Conservation (phyloP, 1,140 invertebrate species). For the Magallana gigas region DNA sequence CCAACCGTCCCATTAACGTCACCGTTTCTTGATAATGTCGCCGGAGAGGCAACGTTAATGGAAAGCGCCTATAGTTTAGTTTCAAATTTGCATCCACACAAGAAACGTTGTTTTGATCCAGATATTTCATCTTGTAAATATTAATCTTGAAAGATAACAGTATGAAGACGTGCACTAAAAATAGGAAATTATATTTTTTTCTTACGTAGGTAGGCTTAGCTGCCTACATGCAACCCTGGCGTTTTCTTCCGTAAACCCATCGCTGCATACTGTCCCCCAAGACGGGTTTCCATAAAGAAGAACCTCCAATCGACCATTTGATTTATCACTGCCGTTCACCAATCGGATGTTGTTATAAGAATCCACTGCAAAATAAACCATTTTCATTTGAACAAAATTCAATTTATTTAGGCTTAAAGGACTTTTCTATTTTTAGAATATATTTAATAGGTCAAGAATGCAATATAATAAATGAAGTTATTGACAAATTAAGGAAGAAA, state of each 20-base stretch:
- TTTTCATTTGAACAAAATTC: too few species aligned
- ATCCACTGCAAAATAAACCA: not conserved
- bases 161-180: too few species aligned
- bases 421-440: too few species aligned
- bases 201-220: not conserved
- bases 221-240: not conserved
- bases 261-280: not conserved
- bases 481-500: not conserved
- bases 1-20: too few species aligned
- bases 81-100: too few species aligned
- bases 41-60: too few species aligned
- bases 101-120: too few species aligned
- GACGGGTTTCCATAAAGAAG: not conserved
- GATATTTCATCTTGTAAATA: too few species aligned
- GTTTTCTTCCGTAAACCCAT: not conserved
- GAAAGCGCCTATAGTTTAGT: too few species aligned
- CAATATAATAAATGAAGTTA: not conserved
- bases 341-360: not conserved
- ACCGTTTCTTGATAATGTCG: too few species aligned
- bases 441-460: not conserved
- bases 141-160: too few species aligned
- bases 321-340: not conserved
- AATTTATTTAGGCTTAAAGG: too few species aligned
- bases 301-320: not conserved
- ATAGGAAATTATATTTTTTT: not conserved